These are phyloP conservation scores for Murina feae DNA, from an alignment of 2,113 vertebrate genomes.

Conservation along the genomic window DNA sequence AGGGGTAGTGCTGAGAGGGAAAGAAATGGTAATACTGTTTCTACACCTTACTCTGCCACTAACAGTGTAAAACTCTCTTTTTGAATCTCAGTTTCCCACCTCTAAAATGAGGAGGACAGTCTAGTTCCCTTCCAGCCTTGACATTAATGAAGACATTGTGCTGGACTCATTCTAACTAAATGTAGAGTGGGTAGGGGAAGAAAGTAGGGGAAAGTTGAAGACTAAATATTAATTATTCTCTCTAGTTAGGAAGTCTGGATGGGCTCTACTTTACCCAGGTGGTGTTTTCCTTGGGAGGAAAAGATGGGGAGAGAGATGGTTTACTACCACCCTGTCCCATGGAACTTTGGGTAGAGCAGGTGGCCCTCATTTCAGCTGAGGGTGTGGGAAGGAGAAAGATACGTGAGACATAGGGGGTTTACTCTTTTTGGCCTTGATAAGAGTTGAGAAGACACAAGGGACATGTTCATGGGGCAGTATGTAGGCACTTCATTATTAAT, in stretches of 20 bases:
- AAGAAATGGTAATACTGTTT: background rate
- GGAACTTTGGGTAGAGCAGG: background rate
- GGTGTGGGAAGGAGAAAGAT: background rate
- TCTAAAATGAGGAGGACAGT: background rate
- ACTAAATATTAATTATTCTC: background rate
- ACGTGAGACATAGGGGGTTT: background rate
- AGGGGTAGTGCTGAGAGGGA: background rate
- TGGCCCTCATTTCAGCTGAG: background rate
- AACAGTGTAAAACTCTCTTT: background rate
- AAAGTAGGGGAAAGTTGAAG: background rate
- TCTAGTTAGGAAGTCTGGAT: background rate
- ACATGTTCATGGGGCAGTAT: background rate
- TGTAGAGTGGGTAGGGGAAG: background rate
- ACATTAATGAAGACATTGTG: background rate
- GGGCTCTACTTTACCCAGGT: background rate
- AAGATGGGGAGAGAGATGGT: background rate
- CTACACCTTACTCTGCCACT: background rate
- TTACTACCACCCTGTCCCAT: background rate
- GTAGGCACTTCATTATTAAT: background rate
- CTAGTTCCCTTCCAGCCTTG: background rate
- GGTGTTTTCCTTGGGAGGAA: background rate
- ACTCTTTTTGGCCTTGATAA: background rate
- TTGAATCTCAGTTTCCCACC: background rate
- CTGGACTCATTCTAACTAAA: background rate
- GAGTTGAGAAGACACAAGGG: background rate